Conservation (phyloP, 1,140 invertebrate genomes). For the Drosophila melanica region DNA sequence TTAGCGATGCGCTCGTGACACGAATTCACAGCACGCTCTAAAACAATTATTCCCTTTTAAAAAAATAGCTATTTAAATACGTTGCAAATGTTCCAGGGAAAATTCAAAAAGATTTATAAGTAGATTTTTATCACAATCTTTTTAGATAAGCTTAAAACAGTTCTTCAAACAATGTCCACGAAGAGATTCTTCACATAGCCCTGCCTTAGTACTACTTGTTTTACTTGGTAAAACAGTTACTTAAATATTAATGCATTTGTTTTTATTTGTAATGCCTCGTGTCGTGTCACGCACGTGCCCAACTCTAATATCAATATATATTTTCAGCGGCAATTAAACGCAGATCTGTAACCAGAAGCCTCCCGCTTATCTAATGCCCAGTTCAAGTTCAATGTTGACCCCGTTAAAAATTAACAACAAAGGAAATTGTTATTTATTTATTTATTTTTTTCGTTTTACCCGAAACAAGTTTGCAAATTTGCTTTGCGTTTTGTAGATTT, state of each 20-base stretch:
- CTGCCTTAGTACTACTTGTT: too few species aligned
- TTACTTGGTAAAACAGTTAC: too few species aligned
- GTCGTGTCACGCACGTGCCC: neutral
- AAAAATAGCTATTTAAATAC: too few species aligned
- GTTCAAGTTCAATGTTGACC: conserved; percentile 71
- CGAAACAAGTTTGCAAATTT: conserved; percentile 63
- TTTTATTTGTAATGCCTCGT: too few species aligned
- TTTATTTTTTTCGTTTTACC: neutral
- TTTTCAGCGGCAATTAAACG: conserved; percentile 1
- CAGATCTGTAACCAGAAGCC: conserved; percentile 26
- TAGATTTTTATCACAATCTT: too few species aligned
- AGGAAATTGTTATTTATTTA: neutral
- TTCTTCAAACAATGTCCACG: too few species aligned
- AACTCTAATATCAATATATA: neutral
- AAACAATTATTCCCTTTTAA: too few species aligned
- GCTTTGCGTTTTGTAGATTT: conserved; percentile 5
- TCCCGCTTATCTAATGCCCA: conserved; percentile 25
- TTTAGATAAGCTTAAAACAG: too few species aligned
- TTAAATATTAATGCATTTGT: too few species aligned
- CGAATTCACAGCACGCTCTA: neutral
- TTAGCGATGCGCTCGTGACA: neutral
- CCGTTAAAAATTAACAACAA: conserved; percentile 9
- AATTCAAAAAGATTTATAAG: too few species aligned
- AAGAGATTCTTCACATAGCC: too few species aligned
- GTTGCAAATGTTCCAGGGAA: too few species aligned